Percentiles rank a stretch among this genome's conserved stretches.
Conservation (phyloP, 2,888 invertebrate species). For the Ophioninae sp. region DNA sequence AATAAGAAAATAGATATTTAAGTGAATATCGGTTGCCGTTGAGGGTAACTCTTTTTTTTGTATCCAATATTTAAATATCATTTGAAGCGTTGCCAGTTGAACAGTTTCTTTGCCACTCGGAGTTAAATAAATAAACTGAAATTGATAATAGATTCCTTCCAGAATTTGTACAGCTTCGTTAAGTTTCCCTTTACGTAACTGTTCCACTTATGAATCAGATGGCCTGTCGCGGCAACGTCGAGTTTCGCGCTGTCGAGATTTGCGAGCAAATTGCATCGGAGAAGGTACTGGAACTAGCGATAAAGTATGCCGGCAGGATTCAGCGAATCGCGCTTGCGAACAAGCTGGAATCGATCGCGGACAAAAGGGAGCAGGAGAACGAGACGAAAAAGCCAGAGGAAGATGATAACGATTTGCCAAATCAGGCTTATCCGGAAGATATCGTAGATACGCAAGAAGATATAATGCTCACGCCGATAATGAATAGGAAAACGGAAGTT, state of each 20-base stretch:
- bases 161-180: background rate
- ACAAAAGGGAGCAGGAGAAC: constrained; percentile 72
- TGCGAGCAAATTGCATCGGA: constrained; percentile 91
- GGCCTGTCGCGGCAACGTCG: constrained; percentile 91
- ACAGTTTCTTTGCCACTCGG: constrained; percentile 13
- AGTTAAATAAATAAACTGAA: background rate
- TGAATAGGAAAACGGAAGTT: constrained; percentile 67
- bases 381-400: constrained; percentile 70
- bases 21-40: too few relatives aligned
- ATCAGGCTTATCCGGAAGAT: constrained; percentile 64
- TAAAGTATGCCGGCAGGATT: constrained; percentile 93
- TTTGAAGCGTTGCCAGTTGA: background rate
- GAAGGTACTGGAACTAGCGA: constrained; percentile 90
- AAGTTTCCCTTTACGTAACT: background rate
- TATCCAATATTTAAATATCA: background rate
- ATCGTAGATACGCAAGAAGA: constrained; percentile 65
- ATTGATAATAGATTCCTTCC: background rate
- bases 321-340: constrained; percentile 91
- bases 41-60: background rate
- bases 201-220: constrained; percentile 82
- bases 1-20: too few relatives aligned
- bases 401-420: constrained; percentile 69
- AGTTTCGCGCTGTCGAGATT: constrained; percentile 93
- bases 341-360: constrained; percentile 83
- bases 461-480: constrained; percentile 66